Conservation (phyloP, 2,113 vertebrate genomes). For the Proterorhinus semilunaris region DNA sequence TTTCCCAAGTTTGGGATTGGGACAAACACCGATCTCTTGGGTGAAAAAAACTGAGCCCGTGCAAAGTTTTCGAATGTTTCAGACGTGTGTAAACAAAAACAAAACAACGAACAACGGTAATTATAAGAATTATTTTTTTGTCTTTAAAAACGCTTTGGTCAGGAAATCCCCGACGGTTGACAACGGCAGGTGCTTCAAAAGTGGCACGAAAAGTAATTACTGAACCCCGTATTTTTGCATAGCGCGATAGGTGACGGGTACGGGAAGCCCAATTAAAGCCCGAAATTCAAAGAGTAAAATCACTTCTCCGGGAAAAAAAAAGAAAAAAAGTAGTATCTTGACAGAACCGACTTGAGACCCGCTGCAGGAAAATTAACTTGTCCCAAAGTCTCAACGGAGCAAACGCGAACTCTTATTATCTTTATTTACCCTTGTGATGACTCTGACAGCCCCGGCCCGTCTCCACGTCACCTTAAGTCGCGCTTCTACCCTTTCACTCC, state of each 20-base stretch:
- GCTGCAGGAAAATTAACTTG: slow-evolving; percentile 28
- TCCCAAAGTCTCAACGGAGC: slow-evolving; percentile 38
- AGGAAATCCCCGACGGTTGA: background rate
- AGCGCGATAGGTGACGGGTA: background rate
- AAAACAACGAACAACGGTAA: no score
- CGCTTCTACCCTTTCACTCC: slow-evolving; percentile 30
- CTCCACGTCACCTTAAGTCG: slow-evolving; percentile 46
- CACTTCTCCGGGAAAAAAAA: background rate
- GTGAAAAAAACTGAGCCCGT: no score
- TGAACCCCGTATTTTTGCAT: background rate
- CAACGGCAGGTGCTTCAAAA: background rate
- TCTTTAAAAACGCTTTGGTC: no score
- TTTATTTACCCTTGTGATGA: slow-evolving; percentile 37
- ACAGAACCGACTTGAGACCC: slow-evolving; percentile 18
- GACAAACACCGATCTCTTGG: no score
- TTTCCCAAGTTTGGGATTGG: no score
- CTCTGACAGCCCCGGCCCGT: slow-evolving; percentile 48
- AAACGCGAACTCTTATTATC: slow-evolving; percentile 45
- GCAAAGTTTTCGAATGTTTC: no score
- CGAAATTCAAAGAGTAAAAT: background rate
- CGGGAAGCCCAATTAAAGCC: background rate
- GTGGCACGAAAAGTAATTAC: background rate
- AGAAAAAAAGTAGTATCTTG: background rate
- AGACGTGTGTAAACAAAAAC: no score
- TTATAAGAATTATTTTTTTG: no score